Base-by-base conservation (phyloP, 2,797 vertebrate genomes). In the Prunella strophiata region DNA sequence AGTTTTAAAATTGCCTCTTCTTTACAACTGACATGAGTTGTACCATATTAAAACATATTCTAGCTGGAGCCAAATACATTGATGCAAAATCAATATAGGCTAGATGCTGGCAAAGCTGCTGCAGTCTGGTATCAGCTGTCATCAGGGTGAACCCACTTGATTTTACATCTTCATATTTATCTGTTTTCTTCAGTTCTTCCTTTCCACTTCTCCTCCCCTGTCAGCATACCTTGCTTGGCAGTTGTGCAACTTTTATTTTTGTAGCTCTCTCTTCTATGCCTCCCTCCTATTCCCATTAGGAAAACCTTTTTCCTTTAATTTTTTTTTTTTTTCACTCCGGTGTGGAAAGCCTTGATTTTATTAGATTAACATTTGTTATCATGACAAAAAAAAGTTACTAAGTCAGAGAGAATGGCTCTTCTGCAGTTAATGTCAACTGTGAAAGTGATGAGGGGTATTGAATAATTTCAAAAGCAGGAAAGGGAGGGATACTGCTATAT, bases 301-400 rank as follows among this genome's bases (percentile, higher is more conserved):
- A 47, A 71, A 68, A 9, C 1, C 6, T 25, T 20, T 23, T 17
- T 22, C 2, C 0, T 10, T 34, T n/a, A 12, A 11, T 16, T 21
- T 34, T 5, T 9, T n/a, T 5, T 9, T n/a, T 14, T 20, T 66
- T 67, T 22, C 1, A 21, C 8, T 74, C 58, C 9, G 3, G 9
- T 89, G 11, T 66, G 7, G n/a, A 26, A 30, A 32, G 23, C 9
- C 52, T 81, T 70, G 29, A n/a, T 72, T 86, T 94, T 73, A 29
- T 62, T 76, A 62, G 16, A 55, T 88, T 86, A 51, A 16, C 6
- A 7, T 68, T 83, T 75, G 16, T 32, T 91, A 70, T 48, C 4
- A 11, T 50, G 29, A 22, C 23, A 67, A 59, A 74, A 36, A 57
- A 6, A 66, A 82, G 19, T 17, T 25, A 88, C 8, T 8, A 62